Percentiles rank a stretch among this genome's conserved stretches.
phyloP scores from a whole-genome alignment of 2,888 invertebrate species.

The Sturmia bella region DNA sequence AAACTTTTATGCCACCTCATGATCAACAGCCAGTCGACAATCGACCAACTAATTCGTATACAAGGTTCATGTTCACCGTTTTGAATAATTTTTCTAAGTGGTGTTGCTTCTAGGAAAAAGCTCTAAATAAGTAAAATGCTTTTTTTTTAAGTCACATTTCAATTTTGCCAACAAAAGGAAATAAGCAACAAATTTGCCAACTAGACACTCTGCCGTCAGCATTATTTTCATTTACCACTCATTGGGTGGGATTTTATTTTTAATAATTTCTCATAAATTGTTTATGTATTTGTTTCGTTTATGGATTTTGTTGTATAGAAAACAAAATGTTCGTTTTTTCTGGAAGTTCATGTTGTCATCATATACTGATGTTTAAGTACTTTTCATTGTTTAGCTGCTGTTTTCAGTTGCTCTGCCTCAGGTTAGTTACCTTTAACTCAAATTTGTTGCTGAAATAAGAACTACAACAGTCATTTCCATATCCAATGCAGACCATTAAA shows the following conservation, averaged over 20 bases:
- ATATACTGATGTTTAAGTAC: conserved; percentile 28
- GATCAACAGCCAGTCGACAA: no score
- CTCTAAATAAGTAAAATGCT: neutral
- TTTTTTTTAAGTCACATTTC: neutral
- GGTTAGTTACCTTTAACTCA: conserved; percentile 69
- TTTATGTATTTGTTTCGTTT: neutral
- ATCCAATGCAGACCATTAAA: conserved; percentile 11
- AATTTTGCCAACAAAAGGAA: neutral
- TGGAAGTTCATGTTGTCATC: conserved; percentile 53
- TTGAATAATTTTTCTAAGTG: no score
- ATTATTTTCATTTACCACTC: conserved; percentile 1
- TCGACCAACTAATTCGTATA: no score
- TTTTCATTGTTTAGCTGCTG: conserved; percentile 20
- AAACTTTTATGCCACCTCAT: no score
- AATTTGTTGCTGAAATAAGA: conserved; percentile 54
- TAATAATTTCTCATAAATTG: conserved; percentile 10
- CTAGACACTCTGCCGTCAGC: conserved; percentile 62
- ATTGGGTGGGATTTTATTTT: conserved; percentile 10
- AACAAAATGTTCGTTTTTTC: conserved; percentile 16
- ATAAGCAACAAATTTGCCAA: neutral
- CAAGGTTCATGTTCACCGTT: no score
- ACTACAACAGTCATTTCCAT: no score
- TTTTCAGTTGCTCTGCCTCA: conserved; percentile 40
- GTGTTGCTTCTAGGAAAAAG: no score
- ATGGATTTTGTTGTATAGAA: neutral